Conservation (phyloP, 2,797 vertebrate genomes). For the Scarus forsteni region DNA sequence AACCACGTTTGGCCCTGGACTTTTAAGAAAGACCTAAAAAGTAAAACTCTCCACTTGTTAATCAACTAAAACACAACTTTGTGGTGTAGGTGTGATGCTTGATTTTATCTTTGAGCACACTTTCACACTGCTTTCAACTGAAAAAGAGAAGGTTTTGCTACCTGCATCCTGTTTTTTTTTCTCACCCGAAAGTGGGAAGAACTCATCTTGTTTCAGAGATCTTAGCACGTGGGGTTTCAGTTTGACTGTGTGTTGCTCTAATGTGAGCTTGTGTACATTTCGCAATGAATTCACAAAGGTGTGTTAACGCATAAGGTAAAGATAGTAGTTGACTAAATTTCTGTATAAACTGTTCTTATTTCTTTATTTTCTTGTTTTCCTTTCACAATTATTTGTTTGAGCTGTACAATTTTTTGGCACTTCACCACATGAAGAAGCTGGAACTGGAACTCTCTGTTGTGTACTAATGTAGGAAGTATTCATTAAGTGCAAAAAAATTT, state of each 20-base stretch:
- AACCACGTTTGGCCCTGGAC: too few species aligned
- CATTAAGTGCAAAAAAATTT: background rate
- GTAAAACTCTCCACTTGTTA: too few species aligned
- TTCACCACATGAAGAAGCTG: constrained; percentile 11
- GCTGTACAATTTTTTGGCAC: constrained; percentile 1
- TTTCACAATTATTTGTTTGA: constrained; percentile 14
- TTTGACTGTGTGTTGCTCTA: constrained; percentile 60
- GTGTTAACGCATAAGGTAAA: constrained; percentile 14
- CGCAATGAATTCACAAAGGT: constrained; percentile 20
- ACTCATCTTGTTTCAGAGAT: constrained; percentile 40
- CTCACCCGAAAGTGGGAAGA: constrained; percentile 65
- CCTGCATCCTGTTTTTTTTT: constrained; percentile 74
- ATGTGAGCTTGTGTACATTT: constrained; percentile 50
- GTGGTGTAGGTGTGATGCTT: constrained; percentile 16
- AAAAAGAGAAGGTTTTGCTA: constrained; percentile 27
- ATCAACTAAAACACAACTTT: too few species aligned
- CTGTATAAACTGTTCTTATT: constrained; percentile 48
- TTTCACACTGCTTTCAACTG: constrained; percentile 8
- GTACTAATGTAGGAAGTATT: background rate
- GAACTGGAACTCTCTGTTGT: constrained; percentile 14
- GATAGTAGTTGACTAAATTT: constrained; percentile 11
- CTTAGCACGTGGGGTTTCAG: constrained; percentile 67
- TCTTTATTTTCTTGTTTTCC: constrained; percentile 22
- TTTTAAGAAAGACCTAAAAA: too few species aligned
- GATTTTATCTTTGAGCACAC: constrained; percentile 19